These are phyloP conservation scores for Macroramphosus scolopax DNA, from an alignment of 2,797 vertebrate genomes.

Conservation along the genomic window DNA sequence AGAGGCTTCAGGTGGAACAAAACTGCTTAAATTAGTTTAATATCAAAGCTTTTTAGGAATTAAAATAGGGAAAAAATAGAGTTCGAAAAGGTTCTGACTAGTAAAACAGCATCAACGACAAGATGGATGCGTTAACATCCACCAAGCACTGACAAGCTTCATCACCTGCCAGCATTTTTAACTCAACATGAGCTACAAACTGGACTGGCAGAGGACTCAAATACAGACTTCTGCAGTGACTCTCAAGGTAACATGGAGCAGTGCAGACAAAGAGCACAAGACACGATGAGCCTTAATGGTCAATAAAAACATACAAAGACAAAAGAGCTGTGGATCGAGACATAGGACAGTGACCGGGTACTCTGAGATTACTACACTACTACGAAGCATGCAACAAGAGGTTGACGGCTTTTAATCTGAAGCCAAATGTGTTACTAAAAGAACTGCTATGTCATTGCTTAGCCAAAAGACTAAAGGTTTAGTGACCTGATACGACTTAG, in stretches of 20 bases:
- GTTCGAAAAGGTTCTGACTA: too few species aligned
- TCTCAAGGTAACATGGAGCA: slow-evolving; percentile 29
- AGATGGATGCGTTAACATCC: slow-evolving; percentile 26
- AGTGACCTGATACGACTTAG: too few species aligned
- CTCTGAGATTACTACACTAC: slow-evolving; percentile 12
- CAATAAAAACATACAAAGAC: slow-evolving; percentile 72
- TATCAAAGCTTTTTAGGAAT: too few species aligned
- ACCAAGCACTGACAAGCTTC: slow-evolving; percentile 10
- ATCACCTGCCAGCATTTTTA: slow-evolving; percentile 13
- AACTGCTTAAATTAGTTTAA: too few species aligned
- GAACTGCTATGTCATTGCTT: neutral
- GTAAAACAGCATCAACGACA: slow-evolving; percentile 10
- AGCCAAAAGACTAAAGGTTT: too few species aligned
- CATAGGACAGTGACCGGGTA: slow-evolving; percentile 75
- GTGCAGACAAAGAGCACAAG: slow-evolving; percentile 65
- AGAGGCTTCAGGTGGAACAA: slow-evolving; percentile 2
- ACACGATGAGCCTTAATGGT: slow-evolving; percentile 55
- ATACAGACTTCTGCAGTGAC: slow-evolving; percentile 21
- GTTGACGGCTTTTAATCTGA: slow-evolving; percentile 4
- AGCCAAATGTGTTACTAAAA: slow-evolving; percentile 9
- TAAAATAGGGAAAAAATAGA: too few species aligned
- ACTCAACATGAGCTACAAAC: too few species aligned
- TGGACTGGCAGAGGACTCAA: slow-evolving; percentile 2
- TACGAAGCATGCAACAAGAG: slow-evolving; percentile 41
- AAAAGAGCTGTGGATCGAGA: slow-evolving; percentile 78